Base-by-base conservation (phyloP, 2,113 vertebrate species). In the Galeopterus variegatus region DNA sequence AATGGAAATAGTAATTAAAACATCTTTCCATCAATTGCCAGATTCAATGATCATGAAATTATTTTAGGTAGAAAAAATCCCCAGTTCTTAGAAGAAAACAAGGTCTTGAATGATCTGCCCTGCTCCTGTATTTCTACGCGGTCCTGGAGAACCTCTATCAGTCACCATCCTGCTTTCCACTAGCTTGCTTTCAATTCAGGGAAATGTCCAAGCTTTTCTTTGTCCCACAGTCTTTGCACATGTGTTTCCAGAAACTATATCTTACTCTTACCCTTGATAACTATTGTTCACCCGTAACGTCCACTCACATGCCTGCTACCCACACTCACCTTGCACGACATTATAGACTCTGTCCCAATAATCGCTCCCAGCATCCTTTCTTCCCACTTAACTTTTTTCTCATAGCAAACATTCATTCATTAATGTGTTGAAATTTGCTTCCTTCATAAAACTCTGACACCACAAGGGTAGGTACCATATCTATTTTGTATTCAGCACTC, bases 281-380 rank as follows among this genome's bases (percentile, higher is more conserved):
- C n/a, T 2, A 45, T 2, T 31, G 6, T 48, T 24, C 60, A 58
- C 13, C 54, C 19, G 41, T 45, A 8, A 11, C 1, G 17, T 14
- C 28, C 19, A 70, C 19, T 36, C 56, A 15, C 17, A 11, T 9
- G 19, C 3, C 56, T 45, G 33, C 58, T 33, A 67, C 7, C 54
- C 3, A 33, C 1, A 0, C 8, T 41, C 4, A 23, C 6, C 12
- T 28, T 41, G 76, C 5, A 18, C 10, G 2, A 60, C 54, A 28
- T 9, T 3, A 41, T 41, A 88, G 6, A 10, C 54, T 73, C 26
- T 58, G 13, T 21, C 28, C 19, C 88, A 26, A 0, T 8, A 13
- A 8, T 48, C 24, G 75, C 18, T 77, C 52, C n/a, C 72, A 54
- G 26, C 45, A 4, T 67, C 21, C 15, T 58, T 60, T 88, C 67